Base-by-base conservation (phyloP, 2,888 invertebrate species). In the Cheilosia vulpina region DNA sequence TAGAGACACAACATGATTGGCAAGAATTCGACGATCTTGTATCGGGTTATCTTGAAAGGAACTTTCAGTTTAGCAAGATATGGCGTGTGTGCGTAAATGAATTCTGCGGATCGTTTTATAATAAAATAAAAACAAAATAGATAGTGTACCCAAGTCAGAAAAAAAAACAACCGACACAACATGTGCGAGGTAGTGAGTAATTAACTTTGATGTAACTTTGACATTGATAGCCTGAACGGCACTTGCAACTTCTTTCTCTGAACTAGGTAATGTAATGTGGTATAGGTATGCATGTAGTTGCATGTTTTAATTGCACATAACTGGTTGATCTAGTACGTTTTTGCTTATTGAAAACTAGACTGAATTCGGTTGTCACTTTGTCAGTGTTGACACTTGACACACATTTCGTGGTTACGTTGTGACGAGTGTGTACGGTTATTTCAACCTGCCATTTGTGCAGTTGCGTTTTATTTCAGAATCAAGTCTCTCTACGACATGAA, bases 1-100 rank as follows among this genome's bases (percentile, higher is more conserved):
- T 19, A 45, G 45, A 34, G 38, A 4, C 38, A 13, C 11, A n/a
- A 71, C 55, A 71, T 76, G 69, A 76, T 65, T 76, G 65, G 78
- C 55, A 60, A 53, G 66, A 72, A n/a, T 69, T 53, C 45, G 60
- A 38, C 13, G 11, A 83, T 83, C 73, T 21, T 31, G 11, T 52
- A 73, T 78, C 78, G 73, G 73, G 43, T 69, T 72, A 73, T 78
- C 78, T 78, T 83, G 45, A 83, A 73, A 83, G 68, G 52, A 63
- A 72, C 66, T 80, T 72, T 79, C 65, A 55, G 34, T 41, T 68
- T 72, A 60, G 55, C 53, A 34, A 27, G 58, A 58, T 66, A 62
- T 68, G 41, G 53, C 47, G 50, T 38, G 13, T 38, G 13, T 38
- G 13, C 38, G 60, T 75, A 68, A 60, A 55, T 45, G 41, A 27